Conservation (phyloP, 1,140 invertebrate species). For the Pentalonia nigronervosa region DNA sequence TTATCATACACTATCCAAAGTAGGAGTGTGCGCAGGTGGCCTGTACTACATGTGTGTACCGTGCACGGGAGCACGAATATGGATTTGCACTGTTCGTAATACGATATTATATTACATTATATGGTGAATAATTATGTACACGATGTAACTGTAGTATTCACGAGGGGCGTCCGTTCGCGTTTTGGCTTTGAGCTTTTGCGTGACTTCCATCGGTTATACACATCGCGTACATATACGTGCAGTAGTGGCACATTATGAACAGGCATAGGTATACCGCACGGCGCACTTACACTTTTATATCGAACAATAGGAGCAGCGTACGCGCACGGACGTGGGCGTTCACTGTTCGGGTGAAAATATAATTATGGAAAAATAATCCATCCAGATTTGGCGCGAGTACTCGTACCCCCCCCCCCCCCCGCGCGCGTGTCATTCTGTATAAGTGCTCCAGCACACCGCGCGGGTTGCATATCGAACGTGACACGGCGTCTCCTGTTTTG, state of each 20-base stretch:
- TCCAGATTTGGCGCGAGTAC: not conserved
- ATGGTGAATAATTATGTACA: constrained; percentile 15
- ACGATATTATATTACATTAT: not conserved
- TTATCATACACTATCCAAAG: not conserved
- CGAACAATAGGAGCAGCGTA: not conserved
- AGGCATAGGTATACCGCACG: too few relatives aligned
- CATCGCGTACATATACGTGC: not conserved
- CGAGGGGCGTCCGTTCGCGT: not conserved
- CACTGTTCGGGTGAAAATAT: not conserved
- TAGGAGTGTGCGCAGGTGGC: not conserved
- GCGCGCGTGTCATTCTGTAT: not conserved
- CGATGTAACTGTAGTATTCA: not conserved
- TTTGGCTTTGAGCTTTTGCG: constrained; percentile 8
- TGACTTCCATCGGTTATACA: not conserved
- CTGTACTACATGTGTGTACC: too few relatives aligned
- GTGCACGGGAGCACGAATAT: not conserved
- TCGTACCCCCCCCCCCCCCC: too few relatives aligned
- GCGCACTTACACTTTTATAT: not conserved
- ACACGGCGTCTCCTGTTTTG: not conserved
- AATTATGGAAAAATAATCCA: not conserved
- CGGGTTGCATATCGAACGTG: not conserved
- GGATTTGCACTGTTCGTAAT: not conserved
- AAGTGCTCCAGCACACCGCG: not conserved
- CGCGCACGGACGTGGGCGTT: constrained; percentile 7
- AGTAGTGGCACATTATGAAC: not conserved